phyloP scores from a whole-genome alignment of 2,888 invertebrate species.

The Euclidia mi region DNA sequence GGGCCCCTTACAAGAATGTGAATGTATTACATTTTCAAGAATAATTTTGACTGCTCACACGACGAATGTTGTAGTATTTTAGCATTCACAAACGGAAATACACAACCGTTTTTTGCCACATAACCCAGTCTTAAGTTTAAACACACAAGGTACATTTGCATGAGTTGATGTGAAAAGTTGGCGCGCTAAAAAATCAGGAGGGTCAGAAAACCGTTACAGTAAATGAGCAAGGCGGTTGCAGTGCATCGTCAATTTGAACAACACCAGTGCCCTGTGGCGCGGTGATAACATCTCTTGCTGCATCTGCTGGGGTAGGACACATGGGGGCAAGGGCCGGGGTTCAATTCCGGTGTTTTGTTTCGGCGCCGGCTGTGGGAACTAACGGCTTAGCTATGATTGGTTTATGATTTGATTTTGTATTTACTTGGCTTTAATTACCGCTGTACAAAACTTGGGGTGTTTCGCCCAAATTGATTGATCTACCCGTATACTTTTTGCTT shows the following conservation, averaged over 20 bases:
- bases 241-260: constrained; percentile 77
- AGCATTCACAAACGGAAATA: no score
- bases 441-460: constrained; percentile 40
- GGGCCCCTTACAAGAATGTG: no score
- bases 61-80: no score
- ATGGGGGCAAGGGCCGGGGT: constrained; percentile 76
- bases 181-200: constrained; percentile 56
- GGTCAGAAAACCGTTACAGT: constrained; percentile 82
- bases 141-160: constrained; percentile 13
- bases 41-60: no score
- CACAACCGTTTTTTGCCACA: no score
- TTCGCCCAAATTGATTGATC: constrained; percentile 35
- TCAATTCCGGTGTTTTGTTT: constrained; percentile 83
- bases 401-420: constrained; percentile 80
- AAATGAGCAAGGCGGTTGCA: constrained; percentile 76
- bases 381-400: constrained; percentile 72
- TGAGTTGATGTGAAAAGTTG: constrained; percentile 40
- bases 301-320: constrained; percentile 79
- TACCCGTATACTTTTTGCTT: constrained; percentile 36
- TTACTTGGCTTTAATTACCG: constrained; percentile 55
- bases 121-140: no score
- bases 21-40: no score
- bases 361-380: constrained; percentile 80
- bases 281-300: constrained; percentile 83
- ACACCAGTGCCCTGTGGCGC: constrained; percentile 83